phyloP scores from a whole-genome alignment of 1,140 invertebrate genomes.

The Bombus picipes region DNA sequence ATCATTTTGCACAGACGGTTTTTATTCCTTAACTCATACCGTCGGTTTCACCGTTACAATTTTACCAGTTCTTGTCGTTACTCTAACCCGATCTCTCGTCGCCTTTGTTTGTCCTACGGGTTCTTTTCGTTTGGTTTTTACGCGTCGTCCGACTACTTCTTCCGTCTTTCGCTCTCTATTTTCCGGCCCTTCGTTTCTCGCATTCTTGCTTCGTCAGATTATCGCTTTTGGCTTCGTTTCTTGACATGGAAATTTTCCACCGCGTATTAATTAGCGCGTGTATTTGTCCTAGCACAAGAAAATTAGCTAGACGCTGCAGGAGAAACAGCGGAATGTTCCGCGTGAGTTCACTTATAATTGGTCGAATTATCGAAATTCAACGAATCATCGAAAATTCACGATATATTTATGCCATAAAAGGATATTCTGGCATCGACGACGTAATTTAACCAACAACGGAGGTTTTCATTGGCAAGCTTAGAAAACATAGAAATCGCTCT shows the following conservation, averaged over 20 bases:
- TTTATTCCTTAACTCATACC: conserved; percentile 4
- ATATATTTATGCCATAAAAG: too few relatives aligned
- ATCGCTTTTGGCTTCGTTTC: neutral
- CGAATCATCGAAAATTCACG: too few relatives aligned
- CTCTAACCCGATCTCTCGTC: neutral
- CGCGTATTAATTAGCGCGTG: neutral
- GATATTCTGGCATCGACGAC: too few relatives aligned
- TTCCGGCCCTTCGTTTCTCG: neutral
- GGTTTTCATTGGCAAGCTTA: too few relatives aligned
- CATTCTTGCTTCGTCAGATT: neutral
- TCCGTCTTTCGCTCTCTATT: neutral
- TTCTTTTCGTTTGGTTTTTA: neutral
- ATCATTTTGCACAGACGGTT: neutral
- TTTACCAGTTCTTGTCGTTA: neutral
- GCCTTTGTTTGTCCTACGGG: neutral
- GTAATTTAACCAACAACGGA: too few relatives aligned
- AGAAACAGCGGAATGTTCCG: neutral
- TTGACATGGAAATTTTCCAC: neutral
- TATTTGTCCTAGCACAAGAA: too few relatives aligned
- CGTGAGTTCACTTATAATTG: too few relatives aligned
- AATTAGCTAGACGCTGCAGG: neutral
- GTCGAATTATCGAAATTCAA: too few relatives aligned
- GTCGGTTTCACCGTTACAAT: conserved; percentile 9
- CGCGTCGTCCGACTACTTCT: neutral
- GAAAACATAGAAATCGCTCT: too few relatives aligned